Evolutionary conservation across 2,797 vertebrate species (phyloP).

Genomic region (Karalla daura): DNA sequence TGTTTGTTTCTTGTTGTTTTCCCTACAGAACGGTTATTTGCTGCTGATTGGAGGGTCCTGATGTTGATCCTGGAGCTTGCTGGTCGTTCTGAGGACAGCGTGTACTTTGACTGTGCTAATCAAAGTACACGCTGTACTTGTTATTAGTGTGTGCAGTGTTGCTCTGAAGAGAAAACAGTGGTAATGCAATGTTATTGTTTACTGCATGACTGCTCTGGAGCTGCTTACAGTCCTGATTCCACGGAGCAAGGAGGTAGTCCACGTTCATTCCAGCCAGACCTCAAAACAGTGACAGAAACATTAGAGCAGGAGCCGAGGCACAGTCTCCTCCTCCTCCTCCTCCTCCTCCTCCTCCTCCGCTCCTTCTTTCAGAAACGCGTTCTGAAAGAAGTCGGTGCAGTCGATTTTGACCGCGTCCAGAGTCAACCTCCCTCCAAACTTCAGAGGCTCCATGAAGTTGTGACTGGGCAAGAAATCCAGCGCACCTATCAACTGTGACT

Average conservation of each 20-base stretch:
- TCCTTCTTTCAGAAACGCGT: background rate
- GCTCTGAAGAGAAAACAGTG: conserved; percentile 20
- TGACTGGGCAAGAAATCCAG: conserved; percentile 69
- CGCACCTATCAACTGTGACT: conserved; percentile 28
- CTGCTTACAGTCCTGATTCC: background rate
- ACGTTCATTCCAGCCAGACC: conserved; percentile 9
- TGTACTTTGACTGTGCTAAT: background rate
- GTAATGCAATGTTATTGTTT: conserved; percentile 62
- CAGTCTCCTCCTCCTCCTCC: too few relatives aligned
- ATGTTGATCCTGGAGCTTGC: too few relatives aligned
- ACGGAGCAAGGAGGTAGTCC: conserved; percentile 60
- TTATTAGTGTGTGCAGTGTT: conserved; percentile 37
- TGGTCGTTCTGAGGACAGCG: too few relatives aligned
- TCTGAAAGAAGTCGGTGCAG: conserved; percentile 73
- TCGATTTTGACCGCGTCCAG: conserved; percentile 88
- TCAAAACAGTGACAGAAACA: background rate
- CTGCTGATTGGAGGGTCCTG: too few relatives aligned
- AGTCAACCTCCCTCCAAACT: conserved; percentile 82
- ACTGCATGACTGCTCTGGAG: conserved; percentile 10
- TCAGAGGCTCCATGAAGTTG: conserved; percentile 38
- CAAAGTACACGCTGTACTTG: conserved; percentile 2
- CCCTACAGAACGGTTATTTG: too few relatives aligned
- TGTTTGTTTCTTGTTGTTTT: too few relatives aligned
- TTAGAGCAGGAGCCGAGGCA: too few relatives aligned
- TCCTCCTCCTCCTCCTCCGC: too few relatives aligned